These are phyloP conservation scores for Eretmocerus hayati DNA, from an alignment of 2,888 invertebrate species.

Conservation along the genomic window DNA sequence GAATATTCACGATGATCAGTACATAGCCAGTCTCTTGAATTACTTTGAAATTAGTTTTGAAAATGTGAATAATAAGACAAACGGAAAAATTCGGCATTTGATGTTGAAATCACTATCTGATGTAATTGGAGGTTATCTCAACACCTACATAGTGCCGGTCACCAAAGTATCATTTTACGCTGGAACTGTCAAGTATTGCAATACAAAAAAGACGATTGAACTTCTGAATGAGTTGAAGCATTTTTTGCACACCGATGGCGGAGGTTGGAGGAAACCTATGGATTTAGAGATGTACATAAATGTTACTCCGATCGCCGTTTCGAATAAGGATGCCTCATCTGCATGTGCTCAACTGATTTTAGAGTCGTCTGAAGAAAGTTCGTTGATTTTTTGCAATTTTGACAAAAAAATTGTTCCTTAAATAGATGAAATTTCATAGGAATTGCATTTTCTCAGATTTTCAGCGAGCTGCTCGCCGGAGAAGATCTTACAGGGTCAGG, in stretches of 20 bases:
- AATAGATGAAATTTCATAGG: no score
- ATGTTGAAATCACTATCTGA: conserved; percentile 48
- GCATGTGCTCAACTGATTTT: conserved; percentile 11
- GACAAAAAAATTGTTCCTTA: no score
- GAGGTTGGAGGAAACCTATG: conserved; percentile 51
- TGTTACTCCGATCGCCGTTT: conserved; percentile 2
- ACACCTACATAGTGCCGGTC: conserved; percentile 54
- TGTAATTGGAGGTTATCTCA: conserved; percentile 56
- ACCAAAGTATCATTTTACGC: conserved; percentile 58
- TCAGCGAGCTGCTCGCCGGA: no score
- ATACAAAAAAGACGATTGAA: conserved; percentile 51
- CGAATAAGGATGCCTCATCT: not conserved
- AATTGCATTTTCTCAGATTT: no score
- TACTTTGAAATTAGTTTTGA: conserved; percentile 39
- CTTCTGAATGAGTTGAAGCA: conserved; percentile 55
- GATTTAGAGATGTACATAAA: conserved; percentile 13
- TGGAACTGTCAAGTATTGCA: conserved; percentile 53
- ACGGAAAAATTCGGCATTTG: conserved; percentile 37
- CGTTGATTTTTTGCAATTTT: not conserved
- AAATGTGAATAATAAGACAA: conserved; percentile 32
- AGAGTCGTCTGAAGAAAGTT: conserved; percentile 1
- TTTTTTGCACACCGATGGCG: conserved; percentile 55
- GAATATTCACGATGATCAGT: conserved; percentile 34
- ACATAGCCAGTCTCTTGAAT: conserved; percentile 37
- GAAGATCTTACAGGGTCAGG: no score